Percentiles rank a stretch among this genome's conserved stretches.
Conservation (phyloP, 37 sponge, comb jelly and placozoan species). For the Hormiphora californensis region DNA sequence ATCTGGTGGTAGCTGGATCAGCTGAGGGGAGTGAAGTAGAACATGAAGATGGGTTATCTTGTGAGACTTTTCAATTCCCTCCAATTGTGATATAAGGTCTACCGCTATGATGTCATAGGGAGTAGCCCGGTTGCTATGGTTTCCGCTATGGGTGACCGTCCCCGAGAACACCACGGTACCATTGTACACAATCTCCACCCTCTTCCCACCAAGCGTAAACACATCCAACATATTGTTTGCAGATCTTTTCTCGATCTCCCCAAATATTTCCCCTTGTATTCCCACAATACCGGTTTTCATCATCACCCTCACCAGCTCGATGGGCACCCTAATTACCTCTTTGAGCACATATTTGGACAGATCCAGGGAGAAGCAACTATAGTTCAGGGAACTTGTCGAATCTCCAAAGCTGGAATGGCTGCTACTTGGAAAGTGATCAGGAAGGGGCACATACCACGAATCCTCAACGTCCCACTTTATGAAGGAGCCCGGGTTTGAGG, state of each 20-base stretch:
- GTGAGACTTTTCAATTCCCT: no score
- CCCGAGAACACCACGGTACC: background rate
- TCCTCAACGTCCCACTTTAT: background rate
- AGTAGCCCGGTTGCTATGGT: no score
- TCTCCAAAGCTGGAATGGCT: no score
- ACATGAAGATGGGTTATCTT: no score
- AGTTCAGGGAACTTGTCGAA: background rate
- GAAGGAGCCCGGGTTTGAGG: background rate
- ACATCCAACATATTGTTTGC: slow-evolving; percentile 38
- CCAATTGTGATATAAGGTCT: no score
- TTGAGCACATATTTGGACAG: background rate
- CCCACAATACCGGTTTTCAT: background rate
- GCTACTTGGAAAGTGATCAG: slow-evolving; percentile 34
- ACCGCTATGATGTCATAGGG: background rate
- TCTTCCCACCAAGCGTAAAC: background rate
- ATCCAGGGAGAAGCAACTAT: background rate
- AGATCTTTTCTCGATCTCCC: background rate
- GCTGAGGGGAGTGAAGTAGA: no score
- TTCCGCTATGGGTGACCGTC: no score
- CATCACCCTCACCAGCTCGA: background rate
- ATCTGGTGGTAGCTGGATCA: no score
- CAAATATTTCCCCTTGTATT: background rate
- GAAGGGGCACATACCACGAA: slow-evolving; percentile 7
- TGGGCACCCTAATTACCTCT: background rate
- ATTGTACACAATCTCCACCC: slow-evolving; percentile 13